phyloP scores from a whole-genome alignment of 1,140 invertebrate species.

The Proales similis region DNA sequence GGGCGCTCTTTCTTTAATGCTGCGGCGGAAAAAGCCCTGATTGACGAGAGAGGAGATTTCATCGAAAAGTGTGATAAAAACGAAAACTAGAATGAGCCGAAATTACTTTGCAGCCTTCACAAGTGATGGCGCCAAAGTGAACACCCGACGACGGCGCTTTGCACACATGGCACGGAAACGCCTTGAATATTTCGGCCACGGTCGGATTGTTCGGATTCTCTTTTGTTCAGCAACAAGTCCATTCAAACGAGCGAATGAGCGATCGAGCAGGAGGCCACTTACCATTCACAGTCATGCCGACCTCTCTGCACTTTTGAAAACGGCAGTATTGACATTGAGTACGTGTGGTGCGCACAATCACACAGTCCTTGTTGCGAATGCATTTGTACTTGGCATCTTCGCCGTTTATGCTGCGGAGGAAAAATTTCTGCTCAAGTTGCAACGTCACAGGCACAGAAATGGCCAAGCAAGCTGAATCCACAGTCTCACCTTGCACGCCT shows the following conservation, averaged over 20 bases:
- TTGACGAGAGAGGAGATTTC: not conserved
- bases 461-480: not conserved
- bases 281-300: constrained; percentile 98
- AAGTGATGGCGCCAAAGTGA: constrained; percentile 91
- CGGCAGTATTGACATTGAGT: constrained; percentile 86
- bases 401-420: constrained; percentile 47
- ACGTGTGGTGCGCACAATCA: constrained; percentile 49
- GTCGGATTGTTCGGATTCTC: constrained; percentile 28
- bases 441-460: constrained; percentile 1
- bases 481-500: constrained; percentile 52
- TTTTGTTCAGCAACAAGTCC: not conserved
- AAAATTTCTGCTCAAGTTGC: constrained; percentile 50
- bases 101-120: constrained; percentile 90
- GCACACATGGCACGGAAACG: constrained; percentile 63
- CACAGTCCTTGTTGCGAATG: constrained; percentile 45
- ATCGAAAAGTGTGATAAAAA: not conserved
- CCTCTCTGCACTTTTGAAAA: constrained; percentile 95
- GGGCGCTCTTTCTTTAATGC: constrained; percentile 38
- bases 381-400: constrained; percentile 50
- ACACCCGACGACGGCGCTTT: constrained; percentile 88
- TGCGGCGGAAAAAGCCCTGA: constrained; percentile 40
- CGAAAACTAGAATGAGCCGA: too few species aligned
- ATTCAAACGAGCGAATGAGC: not conserved
- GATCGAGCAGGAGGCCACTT: too few species aligned
- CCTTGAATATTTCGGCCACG: constrained; percentile 36